A percentile compares a stretch with the other conserved stretches of the same genome.
phyloP scores from a whole-genome alignment of 2,113 vertebrate genomes.

The Hymenochirus boettgeri region DNA sequence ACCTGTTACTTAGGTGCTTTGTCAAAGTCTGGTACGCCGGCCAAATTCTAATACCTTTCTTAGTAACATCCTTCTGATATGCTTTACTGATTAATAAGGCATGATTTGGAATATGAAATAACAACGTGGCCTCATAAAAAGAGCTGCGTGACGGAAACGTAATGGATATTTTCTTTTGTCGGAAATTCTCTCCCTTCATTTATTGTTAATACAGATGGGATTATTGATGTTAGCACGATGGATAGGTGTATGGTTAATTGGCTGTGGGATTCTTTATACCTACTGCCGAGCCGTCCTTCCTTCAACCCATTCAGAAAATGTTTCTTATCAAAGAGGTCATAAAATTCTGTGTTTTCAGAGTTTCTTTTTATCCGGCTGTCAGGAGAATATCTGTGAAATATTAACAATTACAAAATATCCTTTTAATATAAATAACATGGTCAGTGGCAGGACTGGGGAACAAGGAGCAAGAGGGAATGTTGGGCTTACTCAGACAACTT shows the following conservation, averaged over 20 bases:
- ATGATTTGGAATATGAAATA: slow-evolving; percentile 27
- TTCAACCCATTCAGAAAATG: neutral
- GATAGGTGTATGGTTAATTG: neutral
- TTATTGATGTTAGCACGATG: neutral
- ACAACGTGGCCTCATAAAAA: slow-evolving; percentile 32
- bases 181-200: slow-evolving; percentile 9
- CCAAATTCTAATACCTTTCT: slow-evolving; percentile 28
- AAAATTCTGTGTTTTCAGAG: no score
- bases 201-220: slow-evolving; percentile 13
- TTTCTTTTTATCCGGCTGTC: no score
- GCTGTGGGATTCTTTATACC: neutral
- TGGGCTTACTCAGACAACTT: no score
- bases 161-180: slow-evolving; percentile 10
- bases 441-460: no score
- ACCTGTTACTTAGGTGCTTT: slow-evolving; percentile 46
- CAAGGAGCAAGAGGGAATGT: no score
- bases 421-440: no score
- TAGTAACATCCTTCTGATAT: slow-evolving; percentile 4
- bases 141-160: neutral
- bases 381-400: no score
- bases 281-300: neutral
- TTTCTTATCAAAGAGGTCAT: no score
- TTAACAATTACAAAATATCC: no score
- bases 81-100: slow-evolving; percentile 45
- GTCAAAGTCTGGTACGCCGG: slow-evolving; percentile 48